Evolutionary conservation across 2,888 invertebrate species (phyloP).

Genomic region (Lithophane socia): DNA sequence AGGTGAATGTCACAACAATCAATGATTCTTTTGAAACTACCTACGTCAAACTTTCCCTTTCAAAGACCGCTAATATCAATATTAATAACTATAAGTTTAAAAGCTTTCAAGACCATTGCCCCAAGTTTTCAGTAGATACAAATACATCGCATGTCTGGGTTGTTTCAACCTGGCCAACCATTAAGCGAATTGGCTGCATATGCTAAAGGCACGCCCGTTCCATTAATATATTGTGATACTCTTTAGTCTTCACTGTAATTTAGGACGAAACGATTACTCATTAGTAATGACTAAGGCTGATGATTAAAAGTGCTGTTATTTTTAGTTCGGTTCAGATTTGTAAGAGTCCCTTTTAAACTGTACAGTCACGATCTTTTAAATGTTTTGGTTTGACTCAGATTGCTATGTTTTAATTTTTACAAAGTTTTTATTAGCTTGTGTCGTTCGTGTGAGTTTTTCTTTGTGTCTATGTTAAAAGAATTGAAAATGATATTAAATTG

Average conservation of each 20-base stretch:
- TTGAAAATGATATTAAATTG: too few relatives aligned
- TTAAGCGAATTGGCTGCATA: constrained; percentile 59
- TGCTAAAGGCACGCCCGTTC: constrained; percentile 37
- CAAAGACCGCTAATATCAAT: constrained; percentile 1
- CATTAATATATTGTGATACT: constrained; percentile 51
- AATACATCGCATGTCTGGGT: constrained; percentile 52
- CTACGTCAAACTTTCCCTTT: constrained; percentile 21
- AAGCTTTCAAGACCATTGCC: constrained; percentile 47
- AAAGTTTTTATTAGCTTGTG: too few relatives aligned
- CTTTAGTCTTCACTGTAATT: constrained; percentile 41
- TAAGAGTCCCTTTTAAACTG: constrained; percentile 25
- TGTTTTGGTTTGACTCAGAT: not conserved
- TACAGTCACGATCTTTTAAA: constrained; percentile 34
- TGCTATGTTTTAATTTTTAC: not conserved
- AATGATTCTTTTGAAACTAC: constrained; percentile 2
- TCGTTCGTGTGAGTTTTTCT: too few relatives aligned
- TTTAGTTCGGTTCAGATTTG: constrained; percentile 29
- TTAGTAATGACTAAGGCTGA: constrained; percentile 54
- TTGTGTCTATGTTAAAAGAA: too few relatives aligned
- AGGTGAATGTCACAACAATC: not conserved
- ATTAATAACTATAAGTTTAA: constrained; percentile 24
- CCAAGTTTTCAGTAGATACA: constrained; percentile 23
- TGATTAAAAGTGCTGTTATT: constrained; percentile 54
- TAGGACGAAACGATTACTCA: constrained; percentile 55
- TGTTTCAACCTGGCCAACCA: constrained; percentile 51